Percentiles rank a stretch among this genome's conserved stretches.
phyloP scores from a whole-genome alignment of 2,888 invertebrate species.

The Altica lythri region DNA sequence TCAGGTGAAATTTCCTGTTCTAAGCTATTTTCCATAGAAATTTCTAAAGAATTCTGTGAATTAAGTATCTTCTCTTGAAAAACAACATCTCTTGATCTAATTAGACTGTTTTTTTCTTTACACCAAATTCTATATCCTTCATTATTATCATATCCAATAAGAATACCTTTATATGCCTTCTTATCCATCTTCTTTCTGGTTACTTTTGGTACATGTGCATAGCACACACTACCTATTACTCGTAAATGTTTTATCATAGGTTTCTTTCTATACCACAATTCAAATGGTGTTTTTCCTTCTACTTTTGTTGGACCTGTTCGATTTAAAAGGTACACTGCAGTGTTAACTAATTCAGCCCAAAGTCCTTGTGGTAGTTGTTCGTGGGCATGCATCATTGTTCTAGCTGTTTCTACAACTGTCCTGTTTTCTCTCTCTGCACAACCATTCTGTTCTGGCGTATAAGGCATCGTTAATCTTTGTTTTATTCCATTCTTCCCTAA shows the following conservation, averaged over 20 bases:
- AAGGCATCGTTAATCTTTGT: too few relatives aligned
- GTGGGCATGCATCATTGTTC: too few relatives aligned
- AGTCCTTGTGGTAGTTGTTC: not conserved
- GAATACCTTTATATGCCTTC: constrained; percentile 9
- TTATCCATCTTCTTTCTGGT: not conserved
- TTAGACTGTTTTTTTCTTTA: constrained; percentile 1
- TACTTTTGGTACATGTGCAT: constrained; percentile 10
- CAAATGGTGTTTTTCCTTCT: constrained; percentile 38
- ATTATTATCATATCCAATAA: constrained; percentile 17
- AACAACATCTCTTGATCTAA: constrained; percentile 12
- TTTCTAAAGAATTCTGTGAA: not conserved
- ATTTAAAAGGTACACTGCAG: constrained; percentile 36
- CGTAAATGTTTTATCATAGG: constrained; percentile 38
- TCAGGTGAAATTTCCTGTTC: not conserved
- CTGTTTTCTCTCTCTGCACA: not conserved
- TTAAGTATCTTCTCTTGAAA: constrained; percentile 4
- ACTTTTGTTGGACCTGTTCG: constrained; percentile 39
- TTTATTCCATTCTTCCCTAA: too few relatives aligned
- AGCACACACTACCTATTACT: constrained; percentile 37
- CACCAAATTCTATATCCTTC: constrained; percentile 17
- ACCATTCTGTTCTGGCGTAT: constrained; percentile 1
- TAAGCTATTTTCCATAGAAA: not conserved
- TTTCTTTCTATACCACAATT: constrained; percentile 41
- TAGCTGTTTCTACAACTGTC: not conserved
- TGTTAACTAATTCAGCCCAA: not conserved